Percentiles rank a stretch among this genome's conserved stretches.
Conservation (phyloP, 2,888 invertebrate genomes). For the Parnassius orleans region DNA sequence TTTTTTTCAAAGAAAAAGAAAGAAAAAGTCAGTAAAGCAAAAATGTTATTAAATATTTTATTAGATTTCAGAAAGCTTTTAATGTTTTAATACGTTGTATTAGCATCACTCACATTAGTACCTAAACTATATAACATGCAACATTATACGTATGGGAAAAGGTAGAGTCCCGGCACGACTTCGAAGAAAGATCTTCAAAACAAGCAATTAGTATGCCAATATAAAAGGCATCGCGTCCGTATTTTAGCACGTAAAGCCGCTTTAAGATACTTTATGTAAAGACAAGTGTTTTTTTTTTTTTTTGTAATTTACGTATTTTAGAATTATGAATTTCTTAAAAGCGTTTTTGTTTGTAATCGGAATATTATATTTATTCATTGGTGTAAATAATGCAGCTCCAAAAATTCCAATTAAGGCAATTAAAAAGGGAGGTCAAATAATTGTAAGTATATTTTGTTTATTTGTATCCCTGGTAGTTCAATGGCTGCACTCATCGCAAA, state of each 20-base stretch:
- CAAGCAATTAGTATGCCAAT: conserved; percentile 1
- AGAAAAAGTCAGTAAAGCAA: too few relatives aligned
- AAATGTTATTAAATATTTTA: too few relatives aligned
- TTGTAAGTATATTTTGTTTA: conserved; percentile 41
- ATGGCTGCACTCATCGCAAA: too few relatives aligned
- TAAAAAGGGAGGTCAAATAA: conserved; percentile 44
- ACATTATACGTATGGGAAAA: neutral
- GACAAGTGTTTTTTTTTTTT: too few relatives aligned
- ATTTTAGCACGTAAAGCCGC: neutral
- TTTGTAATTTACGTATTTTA: neutral
- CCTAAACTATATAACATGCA: too few relatives aligned
- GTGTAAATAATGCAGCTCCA: conserved; percentile 37
- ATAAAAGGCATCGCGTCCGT: conserved; percentile 2
- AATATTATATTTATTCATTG: conserved; percentile 30
- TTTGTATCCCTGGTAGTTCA: neutral
- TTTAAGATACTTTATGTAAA: too few relatives aligned
- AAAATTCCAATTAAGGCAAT: conserved; percentile 48
- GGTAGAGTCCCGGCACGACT: conserved; percentile 6
- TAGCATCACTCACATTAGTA: too few relatives aligned
- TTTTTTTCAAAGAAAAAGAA: too few relatives aligned
- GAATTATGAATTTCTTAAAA: conserved; percentile 13
- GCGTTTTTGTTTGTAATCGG: conserved; percentile 10
- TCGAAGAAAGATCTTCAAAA: conserved; percentile 3
- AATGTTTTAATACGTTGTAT: too few relatives aligned
- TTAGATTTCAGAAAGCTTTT: too few relatives aligned